phyloP scores from a whole-genome alignment of 2,888 invertebrate species.

The Spodoptera littoralis region DNA sequence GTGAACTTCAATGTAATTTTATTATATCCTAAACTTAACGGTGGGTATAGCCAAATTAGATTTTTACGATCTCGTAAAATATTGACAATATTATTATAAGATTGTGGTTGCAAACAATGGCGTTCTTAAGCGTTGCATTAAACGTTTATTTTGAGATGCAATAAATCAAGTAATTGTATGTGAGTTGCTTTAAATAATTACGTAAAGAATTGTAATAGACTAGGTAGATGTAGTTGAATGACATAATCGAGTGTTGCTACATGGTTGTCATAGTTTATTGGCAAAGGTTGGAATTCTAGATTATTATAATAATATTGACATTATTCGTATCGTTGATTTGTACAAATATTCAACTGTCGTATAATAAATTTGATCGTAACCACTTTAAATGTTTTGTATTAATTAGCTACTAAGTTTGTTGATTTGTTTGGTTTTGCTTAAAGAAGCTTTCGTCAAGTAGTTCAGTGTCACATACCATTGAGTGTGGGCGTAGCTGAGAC shows the following conservation, averaged over 20 bases:
- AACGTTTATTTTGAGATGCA: conserved; percentile 37
- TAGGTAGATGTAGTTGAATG: conserved; percentile 42
- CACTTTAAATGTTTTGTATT: neutral
- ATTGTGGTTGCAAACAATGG: conserved; percentile 27
- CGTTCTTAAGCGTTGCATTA: conserved; percentile 33
- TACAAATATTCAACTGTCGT: neutral
- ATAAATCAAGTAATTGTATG: conserved; percentile 49
- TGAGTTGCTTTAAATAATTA: conserved; percentile 47
- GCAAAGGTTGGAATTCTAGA: conserved; percentile 32
- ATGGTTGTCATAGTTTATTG: conserved; percentile 33
- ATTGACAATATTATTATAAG: conserved; percentile 35
- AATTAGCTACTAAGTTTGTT: conserved; percentile 2
- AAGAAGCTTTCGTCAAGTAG: conserved; percentile 46
- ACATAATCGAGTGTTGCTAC: conserved; percentile 50
- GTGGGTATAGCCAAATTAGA: conserved; percentile 17
- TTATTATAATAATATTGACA: conserved; percentile 11
- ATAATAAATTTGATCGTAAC: conserved; percentile 3
- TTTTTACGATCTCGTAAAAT: conserved; percentile 25
- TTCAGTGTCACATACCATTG: conserved; percentile 41
- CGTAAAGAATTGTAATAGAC: conserved; percentile 42
- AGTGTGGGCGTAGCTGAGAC: conserved; percentile 39
- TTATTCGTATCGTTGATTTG: conserved; percentile 6
- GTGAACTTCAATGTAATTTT: conserved; percentile 25
- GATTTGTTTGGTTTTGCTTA: conserved; percentile 8
- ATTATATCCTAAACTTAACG: conserved; percentile 40